Evolutionary conservation across 2,888 invertebrate genomes (phyloP).

Genomic region (Melinopterus prodromus): DNA sequence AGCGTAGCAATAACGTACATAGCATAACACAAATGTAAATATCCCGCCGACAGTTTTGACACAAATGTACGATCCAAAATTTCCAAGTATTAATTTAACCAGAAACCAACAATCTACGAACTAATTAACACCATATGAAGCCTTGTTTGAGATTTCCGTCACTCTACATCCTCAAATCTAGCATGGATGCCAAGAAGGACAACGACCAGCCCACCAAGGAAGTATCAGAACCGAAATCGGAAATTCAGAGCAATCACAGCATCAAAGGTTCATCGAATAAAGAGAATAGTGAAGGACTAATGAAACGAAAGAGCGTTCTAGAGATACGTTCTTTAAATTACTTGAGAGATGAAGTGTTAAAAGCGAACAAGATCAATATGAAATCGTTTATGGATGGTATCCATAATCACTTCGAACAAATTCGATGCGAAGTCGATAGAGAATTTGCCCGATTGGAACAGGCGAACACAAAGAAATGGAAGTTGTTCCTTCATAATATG

Average conservation of each 20-base stretch:
- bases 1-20: background rate
- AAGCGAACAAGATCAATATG: conserved; percentile 11
- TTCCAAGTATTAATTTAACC: background rate
- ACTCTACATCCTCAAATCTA: background rate
- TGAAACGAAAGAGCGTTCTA: conserved; percentile 21
- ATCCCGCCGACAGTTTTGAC: background rate
- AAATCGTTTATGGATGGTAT: conserved; percentile 15
- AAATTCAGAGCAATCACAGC: background rate
- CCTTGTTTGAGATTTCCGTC: background rate
- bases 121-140: background rate
- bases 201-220: background rate
- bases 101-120: background rate
- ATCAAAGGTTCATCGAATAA: background rate
- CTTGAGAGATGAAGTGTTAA: conserved; percentile 17
- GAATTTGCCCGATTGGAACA: conserved; percentile 10
- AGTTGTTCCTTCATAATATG: conserved; percentile 6
- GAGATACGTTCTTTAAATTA: conserved; percentile 1
- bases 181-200: background rate
- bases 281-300: conserved; percentile 32
- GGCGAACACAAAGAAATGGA: background rate
- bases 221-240: background rate
- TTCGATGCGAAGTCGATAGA: conserved; percentile 9
- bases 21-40: background rate
- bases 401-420: background rate
- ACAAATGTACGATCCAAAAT: background rate